Conservation (phyloP, 2,888 invertebrate genomes). For the Spialia ferax region DNA sequence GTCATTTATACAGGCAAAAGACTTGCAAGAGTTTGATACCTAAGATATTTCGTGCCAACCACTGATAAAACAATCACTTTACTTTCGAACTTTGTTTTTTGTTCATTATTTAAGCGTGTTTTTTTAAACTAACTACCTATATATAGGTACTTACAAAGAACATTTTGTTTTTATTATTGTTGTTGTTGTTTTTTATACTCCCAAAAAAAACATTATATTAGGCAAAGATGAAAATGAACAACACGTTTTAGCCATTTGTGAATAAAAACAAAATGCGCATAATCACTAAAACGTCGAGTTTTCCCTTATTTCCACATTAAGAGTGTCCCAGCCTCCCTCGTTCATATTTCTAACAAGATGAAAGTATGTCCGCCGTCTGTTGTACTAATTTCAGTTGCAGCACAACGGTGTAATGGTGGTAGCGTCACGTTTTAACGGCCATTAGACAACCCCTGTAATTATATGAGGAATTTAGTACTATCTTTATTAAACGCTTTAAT, state of each 20-base stretch:
- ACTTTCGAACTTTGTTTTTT: no score
- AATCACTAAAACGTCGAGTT: background rate
- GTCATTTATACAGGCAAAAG: no score
- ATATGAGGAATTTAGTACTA: conserved; percentile 51
- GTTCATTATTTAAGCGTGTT: no score
- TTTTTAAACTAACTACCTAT: no score
- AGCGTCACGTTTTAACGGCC: conserved; percentile 63
- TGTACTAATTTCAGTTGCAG: conserved; percentile 52
- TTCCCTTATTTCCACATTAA: conserved; percentile 15
- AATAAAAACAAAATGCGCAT: conserved; percentile 6
- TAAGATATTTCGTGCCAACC: no score
- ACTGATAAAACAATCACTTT: no score
- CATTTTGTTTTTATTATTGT: no score
- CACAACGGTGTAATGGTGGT: conserved; percentile 47
- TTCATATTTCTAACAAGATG: conserved; percentile 38
- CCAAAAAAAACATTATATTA: background rate
- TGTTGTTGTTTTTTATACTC: no score
- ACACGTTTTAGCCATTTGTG: background rate
- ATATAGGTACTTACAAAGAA: no score
- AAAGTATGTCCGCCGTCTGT: conserved; percentile 41
- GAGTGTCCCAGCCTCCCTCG: conserved; percentile 15
- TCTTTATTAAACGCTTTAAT: conserved; percentile 60
- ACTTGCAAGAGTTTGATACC: no score
- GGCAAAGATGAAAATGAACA: background rate
- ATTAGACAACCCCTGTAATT: conserved; percentile 65